Percentiles rank a stretch among this genome's conserved stretches.
Evolutionary conservation across 2,113 vertebrate species (phyloP).

Genomic region (Trogon melanurus): DNA sequence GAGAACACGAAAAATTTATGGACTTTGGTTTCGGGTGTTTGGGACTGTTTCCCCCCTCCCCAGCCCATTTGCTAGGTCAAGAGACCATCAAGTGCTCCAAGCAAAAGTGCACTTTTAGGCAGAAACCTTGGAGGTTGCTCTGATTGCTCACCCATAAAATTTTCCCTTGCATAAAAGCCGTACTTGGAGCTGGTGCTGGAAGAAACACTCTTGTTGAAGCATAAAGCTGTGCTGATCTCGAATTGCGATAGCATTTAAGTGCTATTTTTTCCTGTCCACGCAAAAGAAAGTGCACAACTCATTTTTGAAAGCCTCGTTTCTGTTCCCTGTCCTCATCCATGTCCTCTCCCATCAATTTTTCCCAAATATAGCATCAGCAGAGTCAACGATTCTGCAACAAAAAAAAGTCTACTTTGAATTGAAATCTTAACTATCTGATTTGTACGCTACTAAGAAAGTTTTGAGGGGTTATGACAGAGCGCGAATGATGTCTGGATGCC

Average conservation of each 20-base stretch:
- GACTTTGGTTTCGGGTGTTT: not conserved
- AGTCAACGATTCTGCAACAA: not conserved
- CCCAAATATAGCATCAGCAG: not conserved
- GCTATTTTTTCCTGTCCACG: not conserved
- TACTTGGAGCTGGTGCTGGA: not conserved
- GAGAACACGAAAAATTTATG: not conserved
- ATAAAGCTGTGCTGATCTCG: not conserved
- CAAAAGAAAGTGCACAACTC: not conserved
- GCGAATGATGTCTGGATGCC: not conserved
- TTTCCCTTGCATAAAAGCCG: not conserved
- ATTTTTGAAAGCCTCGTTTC: not conserved
- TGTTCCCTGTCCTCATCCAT: not conserved
- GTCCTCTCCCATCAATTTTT: not conserved
- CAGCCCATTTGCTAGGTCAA: not conserved
- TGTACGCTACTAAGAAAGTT: not conserved
- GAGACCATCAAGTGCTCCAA: not conserved
- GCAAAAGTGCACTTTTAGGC: not conserved
- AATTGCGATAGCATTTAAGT: not conserved
- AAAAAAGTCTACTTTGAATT: not conserved
- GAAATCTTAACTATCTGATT: not conserved
- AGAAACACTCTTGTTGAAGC: not conserved
- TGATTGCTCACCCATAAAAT: not conserved
- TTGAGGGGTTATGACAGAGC: not conserved
- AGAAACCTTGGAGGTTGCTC: not conserved
- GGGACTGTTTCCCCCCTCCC: not conserved